These are phyloP conservation scores for Nannospalax galili DNA, from an alignment of 2,113 vertebrate genomes.

Conservation along the genomic window DNA sequence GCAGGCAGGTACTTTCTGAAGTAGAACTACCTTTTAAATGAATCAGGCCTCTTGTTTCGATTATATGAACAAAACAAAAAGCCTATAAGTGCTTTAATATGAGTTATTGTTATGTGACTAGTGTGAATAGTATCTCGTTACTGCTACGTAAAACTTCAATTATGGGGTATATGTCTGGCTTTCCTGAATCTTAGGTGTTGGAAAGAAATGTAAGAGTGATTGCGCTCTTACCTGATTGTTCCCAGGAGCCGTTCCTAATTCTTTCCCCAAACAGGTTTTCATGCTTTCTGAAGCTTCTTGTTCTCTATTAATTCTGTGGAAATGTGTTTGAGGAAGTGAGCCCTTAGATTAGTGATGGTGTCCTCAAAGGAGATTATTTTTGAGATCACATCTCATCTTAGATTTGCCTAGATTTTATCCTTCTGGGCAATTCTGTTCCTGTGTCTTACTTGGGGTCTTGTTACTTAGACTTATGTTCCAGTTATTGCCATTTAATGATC, in stretches of 20 bases:
- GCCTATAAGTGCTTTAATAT: not conserved
- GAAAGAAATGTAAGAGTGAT: not conserved
- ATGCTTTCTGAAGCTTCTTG: not conserved
- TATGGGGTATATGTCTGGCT: not conserved
- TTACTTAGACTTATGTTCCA: not conserved
- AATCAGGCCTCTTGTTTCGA: constrained; percentile 21
- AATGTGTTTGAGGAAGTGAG: not conserved
- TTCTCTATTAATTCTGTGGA: not conserved
- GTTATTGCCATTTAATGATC: not conserved
- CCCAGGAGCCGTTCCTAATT: not conserved
- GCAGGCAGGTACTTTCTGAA: constrained; percentile 5
- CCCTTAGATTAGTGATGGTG: not conserved
- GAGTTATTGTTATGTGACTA: constrained; percentile 12
- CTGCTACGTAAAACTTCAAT: not conserved
- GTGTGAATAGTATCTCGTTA: not conserved
- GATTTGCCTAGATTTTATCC: constrained; percentile 32
- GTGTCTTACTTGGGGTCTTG: not conserved
- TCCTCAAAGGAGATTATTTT: not conserved
- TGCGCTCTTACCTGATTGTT: not conserved
- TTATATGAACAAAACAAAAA: not conserved
- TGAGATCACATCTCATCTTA: constrained; percentile 32
- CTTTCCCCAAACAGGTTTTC: not conserved
- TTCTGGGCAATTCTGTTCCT: not conserved
- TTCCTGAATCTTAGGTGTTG: not conserved
- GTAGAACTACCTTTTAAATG: constrained; percentile 6